These are phyloP conservation scores for Choloepus hoffmanni DNA, from an alignment of 2,113 vertebrate genomes.

Conservation along the genomic window DNA sequence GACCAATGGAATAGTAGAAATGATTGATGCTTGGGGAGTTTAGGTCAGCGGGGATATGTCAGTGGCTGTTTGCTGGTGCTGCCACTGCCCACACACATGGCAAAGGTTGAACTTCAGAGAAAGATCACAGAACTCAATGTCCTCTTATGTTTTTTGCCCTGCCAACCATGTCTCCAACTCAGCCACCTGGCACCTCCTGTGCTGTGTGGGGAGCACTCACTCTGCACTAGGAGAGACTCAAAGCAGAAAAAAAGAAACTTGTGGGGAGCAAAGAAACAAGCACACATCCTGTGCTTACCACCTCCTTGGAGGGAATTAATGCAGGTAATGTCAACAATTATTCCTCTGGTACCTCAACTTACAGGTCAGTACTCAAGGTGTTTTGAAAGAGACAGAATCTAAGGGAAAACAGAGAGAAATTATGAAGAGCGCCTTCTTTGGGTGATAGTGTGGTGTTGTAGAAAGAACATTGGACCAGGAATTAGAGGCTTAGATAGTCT, in stretches of 20 bases:
- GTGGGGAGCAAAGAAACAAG: neutral
- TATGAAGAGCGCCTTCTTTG: neutral
- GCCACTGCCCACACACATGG: neutral
- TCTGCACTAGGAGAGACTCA: neutral
- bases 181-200: neutral
- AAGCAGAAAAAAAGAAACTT: neutral
- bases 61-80: neutral
- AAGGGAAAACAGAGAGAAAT: neutral
- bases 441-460: rapidly evolving
- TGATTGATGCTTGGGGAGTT: neutral
- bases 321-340: neutral
- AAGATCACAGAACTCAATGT: neutral
- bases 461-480: neutral
- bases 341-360: neutral
- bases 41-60: neutral
- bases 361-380: neutral
- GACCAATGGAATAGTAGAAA: neutral
- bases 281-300: neutral
- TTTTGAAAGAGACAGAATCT: neutral
- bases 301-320: neutral
- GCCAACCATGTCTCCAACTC: neutral
- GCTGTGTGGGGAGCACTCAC: neutral
- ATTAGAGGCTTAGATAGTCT: neutral
- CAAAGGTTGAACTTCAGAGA: neutral
- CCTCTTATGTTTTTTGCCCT: neutral